Percentiles rank a stretch among this genome's conserved stretches.
These are phyloP conservation scores for Sepiola atlantica DNA, from an alignment of 2,888 invertebrate species.

Conservation along the genomic window DNA sequence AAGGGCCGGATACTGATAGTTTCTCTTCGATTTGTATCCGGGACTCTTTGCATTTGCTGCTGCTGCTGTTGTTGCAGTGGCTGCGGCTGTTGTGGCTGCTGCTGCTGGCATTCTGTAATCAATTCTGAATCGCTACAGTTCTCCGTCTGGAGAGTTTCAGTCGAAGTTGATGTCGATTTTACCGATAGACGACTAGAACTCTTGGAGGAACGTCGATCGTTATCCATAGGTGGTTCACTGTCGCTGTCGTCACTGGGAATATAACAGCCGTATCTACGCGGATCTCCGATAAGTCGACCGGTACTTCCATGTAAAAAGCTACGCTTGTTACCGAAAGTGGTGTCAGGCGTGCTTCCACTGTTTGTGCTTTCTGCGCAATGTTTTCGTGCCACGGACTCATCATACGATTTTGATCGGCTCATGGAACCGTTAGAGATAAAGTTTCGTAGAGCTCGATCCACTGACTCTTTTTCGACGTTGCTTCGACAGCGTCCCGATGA, in stretches of 20 bases:
- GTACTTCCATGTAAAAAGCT: constrained; percentile 58
- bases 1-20: not conserved
- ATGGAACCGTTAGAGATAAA: constrained; percentile 60
- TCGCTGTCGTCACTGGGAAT: constrained; percentile 67
- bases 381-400: constrained; percentile 66
- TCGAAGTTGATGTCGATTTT: constrained; percentile 68
- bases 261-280: constrained; percentile 63
- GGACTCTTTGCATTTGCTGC: not conserved
- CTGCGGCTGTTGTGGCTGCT: not conserved
- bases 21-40: not conserved
- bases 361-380: constrained; percentile 55
- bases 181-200: constrained; percentile 64
- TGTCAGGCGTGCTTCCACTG: constrained; percentile 55
- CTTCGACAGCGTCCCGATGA: constrained; percentile 63
- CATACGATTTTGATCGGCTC: constrained; percentile 69
- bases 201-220: constrained; percentile 60
- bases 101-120: constrained; percentile 14
- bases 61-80: not conserved
- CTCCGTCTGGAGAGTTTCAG: constrained; percentile 67
- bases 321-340: constrained; percentile 50
- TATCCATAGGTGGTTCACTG: constrained; percentile 59
- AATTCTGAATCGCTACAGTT: constrained; percentile 57
- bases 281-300: constrained; percentile 60
- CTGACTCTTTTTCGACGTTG: constrained; percentile 65
- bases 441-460: constrained; percentile 65